Base-by-base conservation (phyloP, 1,140 invertebrate genomes). In the Octopus sinensis region DNA sequence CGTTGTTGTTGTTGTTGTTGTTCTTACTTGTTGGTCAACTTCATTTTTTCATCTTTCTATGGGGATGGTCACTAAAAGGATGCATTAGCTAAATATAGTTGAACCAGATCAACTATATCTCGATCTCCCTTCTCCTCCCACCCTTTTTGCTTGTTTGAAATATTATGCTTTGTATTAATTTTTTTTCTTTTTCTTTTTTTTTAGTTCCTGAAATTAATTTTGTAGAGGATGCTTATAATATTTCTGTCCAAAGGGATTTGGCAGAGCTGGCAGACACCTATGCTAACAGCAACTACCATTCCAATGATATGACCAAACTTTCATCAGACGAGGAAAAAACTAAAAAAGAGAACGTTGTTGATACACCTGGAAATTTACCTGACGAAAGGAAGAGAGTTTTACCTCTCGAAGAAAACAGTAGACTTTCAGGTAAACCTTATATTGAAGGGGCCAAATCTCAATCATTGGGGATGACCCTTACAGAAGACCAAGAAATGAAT, bases 221-320 rank as follows among this genome's bases (percentile, higher is more conserved):
- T 89, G 95, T 98, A 85, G 95, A 97, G 91, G 96, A 98, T 95
- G 96, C 96, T 80, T 98, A 97, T 93, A 96, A 98, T 91, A 98
- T 98, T 91, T 96, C 96, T 79, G 96, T 98, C 86, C 97, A 98
- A 92, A 95, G 97, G 92, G 92, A 95, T 92, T 96, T 94, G 83
- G 92, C 95, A 86, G 95, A 97, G 92, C 92, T 98, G 88, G 95
- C 98, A 92, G 93, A 95, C 86, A 93, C 98, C 85, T 95, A 96
- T 77, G 95, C 95, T 82, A 94, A 97, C 90, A 96, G 96, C 91
- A 94, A 95, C 84, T 95, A 98, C 91, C 96, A 95, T 83, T 96
- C 96, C 81, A 95, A 97, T 88, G 96, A 98, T 92, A 98, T 98
- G 94, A 96, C 95, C 87, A 96, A 97, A 92, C 93, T 97, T 83